Evolutionary conservation across 2,113 vertebrate species (phyloP).

Genomic region (Tyrannus savana): DNA sequence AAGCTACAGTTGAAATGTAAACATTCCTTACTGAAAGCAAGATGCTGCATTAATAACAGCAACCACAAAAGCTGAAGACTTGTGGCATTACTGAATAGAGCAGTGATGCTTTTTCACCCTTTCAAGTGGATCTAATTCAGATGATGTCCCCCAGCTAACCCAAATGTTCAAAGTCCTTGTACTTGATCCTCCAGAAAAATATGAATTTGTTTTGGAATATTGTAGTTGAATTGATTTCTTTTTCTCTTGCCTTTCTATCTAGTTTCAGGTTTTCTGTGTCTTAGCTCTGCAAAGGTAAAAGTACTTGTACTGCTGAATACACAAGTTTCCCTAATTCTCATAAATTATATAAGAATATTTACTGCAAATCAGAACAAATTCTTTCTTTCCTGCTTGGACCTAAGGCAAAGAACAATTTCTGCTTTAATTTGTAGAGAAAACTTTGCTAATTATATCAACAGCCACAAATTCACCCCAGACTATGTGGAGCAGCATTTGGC

Average conservation of each 20-base stretch:
- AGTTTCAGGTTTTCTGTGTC: background rate
- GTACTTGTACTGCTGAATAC: background rate
- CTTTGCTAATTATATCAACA: background rate
- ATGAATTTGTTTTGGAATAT: background rate
- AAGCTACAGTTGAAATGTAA: conserved; percentile 31
- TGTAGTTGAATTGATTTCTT: background rate
- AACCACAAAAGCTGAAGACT: background rate
- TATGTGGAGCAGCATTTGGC: background rate
- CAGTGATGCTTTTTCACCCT: background rate
- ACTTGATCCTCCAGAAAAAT: background rate
- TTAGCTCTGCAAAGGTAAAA: background rate
- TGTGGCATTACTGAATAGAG: background rate
- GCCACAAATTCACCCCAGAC: background rate
- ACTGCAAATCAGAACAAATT: background rate
- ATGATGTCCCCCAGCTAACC: background rate
- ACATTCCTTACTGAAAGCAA: background rate
- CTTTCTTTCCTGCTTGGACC: background rate
- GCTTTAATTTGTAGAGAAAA: background rate
- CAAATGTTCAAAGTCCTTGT: background rate
- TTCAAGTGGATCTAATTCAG: conserved; percentile 11
- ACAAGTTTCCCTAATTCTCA: background rate
- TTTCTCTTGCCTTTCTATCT: background rate
- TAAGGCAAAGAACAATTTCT: background rate
- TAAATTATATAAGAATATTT: background rate
- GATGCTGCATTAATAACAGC: background rate